Evolutionary conservation across 2,113 vertebrate genomes (phyloP), one percentile per base, ranked within the genome.

Genomic region (Callionymus lyra): DNA sequence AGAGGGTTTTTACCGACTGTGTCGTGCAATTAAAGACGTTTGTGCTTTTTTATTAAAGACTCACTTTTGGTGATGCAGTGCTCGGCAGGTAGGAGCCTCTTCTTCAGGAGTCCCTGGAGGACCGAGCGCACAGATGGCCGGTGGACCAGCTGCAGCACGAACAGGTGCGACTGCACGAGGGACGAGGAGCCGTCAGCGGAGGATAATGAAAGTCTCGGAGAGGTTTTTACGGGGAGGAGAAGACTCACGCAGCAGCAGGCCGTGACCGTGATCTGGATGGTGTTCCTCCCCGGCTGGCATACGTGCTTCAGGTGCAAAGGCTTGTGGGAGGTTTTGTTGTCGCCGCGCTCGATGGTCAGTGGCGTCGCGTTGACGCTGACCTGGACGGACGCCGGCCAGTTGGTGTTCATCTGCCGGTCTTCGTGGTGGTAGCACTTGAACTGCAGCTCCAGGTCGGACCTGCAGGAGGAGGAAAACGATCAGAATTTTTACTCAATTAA

Each of bases 371-470:
- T 99, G 71, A 98, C 95, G 52, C 95, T 99, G 89, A 99, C 95
- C 84, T 99, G 95, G 65, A 99, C 95, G 0, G 95, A 99, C 9
- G 95, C 95, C 0, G 95, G 95, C 95, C 95, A 99, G 84, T 99
- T 99, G 59, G 95, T 99, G 86, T 99, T 99, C 94, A 98, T 99
- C 83, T 99, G 95, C 56, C 95, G 82, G 82, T 99, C 95, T 82
- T 99, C 95, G 0, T 99, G 95, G 74, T 99, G 95, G 80, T 99
- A 99, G 85, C 95, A 99, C 70, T 99, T 99, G 74, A 99, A 99
- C 82, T 99, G 95, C 47, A 99, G 88, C 70, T 99, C 95, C 69
- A 99, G 82, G 76, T 99, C 95, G 31, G 95, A 98, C 82, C 94
- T 98, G 59, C 1, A 12, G 33, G 31, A 10, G 47, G 21, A 27